Conservation (phyloP, 2,113 vertebrate species). For the Pithys albifrons region DNA sequence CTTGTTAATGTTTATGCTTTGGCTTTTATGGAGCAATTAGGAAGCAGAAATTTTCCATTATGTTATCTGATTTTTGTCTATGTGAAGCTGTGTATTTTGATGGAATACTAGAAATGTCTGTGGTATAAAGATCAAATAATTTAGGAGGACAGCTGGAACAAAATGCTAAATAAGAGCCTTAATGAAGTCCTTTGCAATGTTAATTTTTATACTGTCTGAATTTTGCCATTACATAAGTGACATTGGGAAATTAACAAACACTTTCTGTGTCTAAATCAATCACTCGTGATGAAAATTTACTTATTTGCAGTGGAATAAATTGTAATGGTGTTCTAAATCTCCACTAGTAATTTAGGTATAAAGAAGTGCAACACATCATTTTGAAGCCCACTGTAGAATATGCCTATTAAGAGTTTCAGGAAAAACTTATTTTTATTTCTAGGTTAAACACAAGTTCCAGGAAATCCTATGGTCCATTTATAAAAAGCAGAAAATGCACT, state of each 20-base stretch:
- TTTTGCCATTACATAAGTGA: neutral
- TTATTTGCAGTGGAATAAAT: conserved; percentile 25
- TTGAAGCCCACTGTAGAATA: neutral
- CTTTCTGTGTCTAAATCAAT: neutral
- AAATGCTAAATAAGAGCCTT: neutral
- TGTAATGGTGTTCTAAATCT: neutral
- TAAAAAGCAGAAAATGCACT: neutral
- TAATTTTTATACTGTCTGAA: conserved; percentile 26
- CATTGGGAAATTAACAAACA: neutral
- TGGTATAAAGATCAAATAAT: neutral
- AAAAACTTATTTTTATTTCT: conserved; percentile 26
- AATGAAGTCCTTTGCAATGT: neutral
- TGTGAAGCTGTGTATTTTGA: neutral
- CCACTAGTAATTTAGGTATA: neutral
- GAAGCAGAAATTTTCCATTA: neutral
- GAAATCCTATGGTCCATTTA: neutral
- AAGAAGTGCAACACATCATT: neutral
- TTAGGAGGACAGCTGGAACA: neutral
- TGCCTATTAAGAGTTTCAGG: neutral
- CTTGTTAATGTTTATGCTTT: neutral
- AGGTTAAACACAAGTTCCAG: conserved; percentile 7
- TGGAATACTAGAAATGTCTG: neutral
- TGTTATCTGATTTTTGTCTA: neutral
- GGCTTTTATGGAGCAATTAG: conserved; percentile 6
- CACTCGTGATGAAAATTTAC: neutral